A percentile compares a stretch with the other conserved stretches of the same genome.
Conservation (phyloP, 2,113 vertebrate species). For the Xenus cinereus region DNA sequence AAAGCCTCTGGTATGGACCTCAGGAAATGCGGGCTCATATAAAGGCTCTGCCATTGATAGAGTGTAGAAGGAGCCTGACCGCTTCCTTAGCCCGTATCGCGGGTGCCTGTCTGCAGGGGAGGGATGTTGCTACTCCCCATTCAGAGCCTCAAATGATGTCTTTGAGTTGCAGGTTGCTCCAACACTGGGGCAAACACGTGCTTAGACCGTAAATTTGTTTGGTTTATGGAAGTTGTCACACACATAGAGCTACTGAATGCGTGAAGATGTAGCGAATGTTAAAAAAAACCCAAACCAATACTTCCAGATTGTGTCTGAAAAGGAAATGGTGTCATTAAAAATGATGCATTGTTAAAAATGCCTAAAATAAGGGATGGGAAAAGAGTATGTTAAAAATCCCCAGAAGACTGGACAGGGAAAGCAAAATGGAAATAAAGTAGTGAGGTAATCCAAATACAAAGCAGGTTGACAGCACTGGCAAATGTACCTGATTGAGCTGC, state of each 20-base stretch:
- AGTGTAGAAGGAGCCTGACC: not conserved
- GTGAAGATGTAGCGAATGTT: not conserved
- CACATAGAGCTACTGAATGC: not conserved
- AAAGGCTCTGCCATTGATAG: not conserved
- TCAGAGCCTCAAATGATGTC: not conserved
- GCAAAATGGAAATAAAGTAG: not conserved
- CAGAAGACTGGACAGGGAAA: not conserved
- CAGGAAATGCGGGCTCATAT: accelerated
- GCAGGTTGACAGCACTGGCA: not conserved
- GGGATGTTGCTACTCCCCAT: not conserved
- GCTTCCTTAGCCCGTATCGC: accelerated
- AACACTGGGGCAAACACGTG: not conserved
- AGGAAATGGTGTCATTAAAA: not conserved
- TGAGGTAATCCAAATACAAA: not conserved
- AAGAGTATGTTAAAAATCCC: not conserved
- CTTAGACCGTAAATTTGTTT: not conserved
- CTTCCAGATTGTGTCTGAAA: not conserved
- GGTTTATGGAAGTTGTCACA: not conserved
- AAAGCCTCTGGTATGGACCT: not conserved
- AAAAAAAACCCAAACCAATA: not conserved
- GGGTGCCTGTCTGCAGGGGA: not conserved
- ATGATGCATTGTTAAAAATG: not conserved
- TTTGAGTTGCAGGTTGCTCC: not conserved
- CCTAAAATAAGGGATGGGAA: not conserved
- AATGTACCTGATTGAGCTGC: accelerated